Evolutionary conservation across 2,888 invertebrate species (phyloP).

Genomic region (Pammene aurita): DNA sequence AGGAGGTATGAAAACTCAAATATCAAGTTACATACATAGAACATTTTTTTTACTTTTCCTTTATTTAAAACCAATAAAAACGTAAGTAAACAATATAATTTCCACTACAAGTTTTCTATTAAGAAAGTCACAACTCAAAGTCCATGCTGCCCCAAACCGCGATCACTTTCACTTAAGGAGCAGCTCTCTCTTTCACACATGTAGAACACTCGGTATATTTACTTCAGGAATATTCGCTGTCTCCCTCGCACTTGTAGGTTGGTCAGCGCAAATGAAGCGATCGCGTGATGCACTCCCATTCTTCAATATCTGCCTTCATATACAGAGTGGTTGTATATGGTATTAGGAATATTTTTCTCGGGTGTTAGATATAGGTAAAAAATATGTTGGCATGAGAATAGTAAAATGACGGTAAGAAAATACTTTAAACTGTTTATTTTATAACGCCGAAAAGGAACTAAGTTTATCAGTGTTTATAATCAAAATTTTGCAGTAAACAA

Average conservation of each 20-base stretch:
- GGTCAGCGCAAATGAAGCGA: constrained; percentile 75
- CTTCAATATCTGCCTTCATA: constrained; percentile 45
- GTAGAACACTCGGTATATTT: constrained; percentile 6
- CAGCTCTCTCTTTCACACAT: constrained; percentile 22
- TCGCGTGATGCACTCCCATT: constrained; percentile 74
- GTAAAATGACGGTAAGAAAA: too few relatives aligned
- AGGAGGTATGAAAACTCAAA: too few relatives aligned
- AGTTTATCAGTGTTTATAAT: too few relatives aligned
- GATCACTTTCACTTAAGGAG: constrained; percentile 40
- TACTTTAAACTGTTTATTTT: too few relatives aligned
- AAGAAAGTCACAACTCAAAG: constrained; percentile 37
- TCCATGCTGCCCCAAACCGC: constrained; percentile 14
- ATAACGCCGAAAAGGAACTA: too few relatives aligned
- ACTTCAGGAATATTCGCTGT: constrained; percentile 20
- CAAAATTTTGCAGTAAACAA: too few relatives aligned
- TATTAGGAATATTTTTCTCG: too few relatives aligned
- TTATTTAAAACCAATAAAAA: too few relatives aligned
- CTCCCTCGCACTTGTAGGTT: constrained; percentile 44
- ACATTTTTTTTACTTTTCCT: too few relatives aligned
- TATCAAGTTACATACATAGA: too few relatives aligned
- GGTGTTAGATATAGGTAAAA: too few relatives aligned
- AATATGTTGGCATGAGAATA: too few relatives aligned
- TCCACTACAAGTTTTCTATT: constrained; percentile 26
- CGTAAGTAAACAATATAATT: neutral
- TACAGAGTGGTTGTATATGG: constrained; percentile 24